Conservation (phyloP, 1,140 invertebrate species). For the Metaphire vulgaris region DNA sequence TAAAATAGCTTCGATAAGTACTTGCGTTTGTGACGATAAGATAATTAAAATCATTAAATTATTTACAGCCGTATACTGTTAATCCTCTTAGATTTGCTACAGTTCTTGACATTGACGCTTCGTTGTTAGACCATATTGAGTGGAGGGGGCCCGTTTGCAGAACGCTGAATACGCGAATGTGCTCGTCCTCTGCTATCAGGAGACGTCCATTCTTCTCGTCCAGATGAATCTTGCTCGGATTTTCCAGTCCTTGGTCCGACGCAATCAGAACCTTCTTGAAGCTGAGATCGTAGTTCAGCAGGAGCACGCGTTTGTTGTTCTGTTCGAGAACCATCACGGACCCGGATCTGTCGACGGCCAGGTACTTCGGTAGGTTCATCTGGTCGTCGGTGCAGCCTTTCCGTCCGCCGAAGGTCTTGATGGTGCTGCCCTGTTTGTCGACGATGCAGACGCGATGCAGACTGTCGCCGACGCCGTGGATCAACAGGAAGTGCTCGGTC, state of each 20-base stretch:
- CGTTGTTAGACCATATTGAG: too few relatives aligned
- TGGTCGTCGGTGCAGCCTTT: not conserved
- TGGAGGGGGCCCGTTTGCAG: not conserved
- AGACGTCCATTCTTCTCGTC: not conserved
- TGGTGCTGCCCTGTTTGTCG: not conserved
- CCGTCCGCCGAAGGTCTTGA: not conserved
- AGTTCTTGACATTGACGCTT: too few relatives aligned
- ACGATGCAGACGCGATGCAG: not conserved
- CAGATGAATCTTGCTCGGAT: not conserved
- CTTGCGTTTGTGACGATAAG: too few relatives aligned
- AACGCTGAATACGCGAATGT: not conserved
- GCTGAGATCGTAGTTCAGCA: not conserved
- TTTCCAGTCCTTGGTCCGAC: not conserved
- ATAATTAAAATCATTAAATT: too few relatives aligned
- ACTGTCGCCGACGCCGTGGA: not conserved
- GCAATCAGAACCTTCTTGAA: not conserved
- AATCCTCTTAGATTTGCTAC: too few relatives aligned
- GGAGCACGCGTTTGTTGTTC: not conserved
- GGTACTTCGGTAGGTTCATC: not conserved
- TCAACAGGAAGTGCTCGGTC: not conserved
- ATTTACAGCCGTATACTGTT: too few relatives aligned
- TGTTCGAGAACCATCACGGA: not conserved
- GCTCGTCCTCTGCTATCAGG: not conserved
- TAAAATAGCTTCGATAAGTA: too few relatives aligned
- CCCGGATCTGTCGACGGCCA: not conserved